phyloP scores from a whole-genome alignment of 1,140 invertebrate genomes.

The Elymnias hypermnestra region DNA sequence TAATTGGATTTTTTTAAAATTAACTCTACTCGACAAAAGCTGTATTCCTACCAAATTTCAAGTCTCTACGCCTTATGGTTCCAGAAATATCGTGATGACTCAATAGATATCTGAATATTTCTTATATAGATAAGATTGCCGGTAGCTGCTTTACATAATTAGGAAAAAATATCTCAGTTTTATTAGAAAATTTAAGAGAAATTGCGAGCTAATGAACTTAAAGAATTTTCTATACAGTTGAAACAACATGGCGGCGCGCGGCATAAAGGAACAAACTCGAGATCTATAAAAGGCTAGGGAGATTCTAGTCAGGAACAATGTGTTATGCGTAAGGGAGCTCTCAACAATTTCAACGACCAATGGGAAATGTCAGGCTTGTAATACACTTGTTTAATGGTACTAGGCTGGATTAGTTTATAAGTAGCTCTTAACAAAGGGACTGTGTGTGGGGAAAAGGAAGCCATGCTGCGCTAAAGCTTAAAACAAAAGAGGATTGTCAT shows the following conservation, averaged over 20 bases:
- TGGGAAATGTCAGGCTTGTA: slow-evolving; percentile 44
- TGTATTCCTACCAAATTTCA: too few species aligned
- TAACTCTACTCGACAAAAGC: too few species aligned
- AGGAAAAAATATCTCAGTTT: too few species aligned
- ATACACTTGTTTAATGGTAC: slow-evolving; percentile 61
- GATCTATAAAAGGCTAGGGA: slow-evolving; percentile 30
- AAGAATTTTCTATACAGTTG: neutral
- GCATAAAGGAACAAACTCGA: slow-evolving; percentile 8
- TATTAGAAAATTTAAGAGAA: neutral
- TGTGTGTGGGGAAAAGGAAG: slow-evolving; percentile 10
- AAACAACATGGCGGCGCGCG: slow-evolving; percentile 9
- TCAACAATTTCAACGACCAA: slow-evolving; percentile 38
- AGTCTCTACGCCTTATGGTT: too few species aligned
- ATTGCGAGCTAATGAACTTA: neutral
- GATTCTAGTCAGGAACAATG: slow-evolving; percentile 33
- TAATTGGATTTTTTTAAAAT: too few species aligned
- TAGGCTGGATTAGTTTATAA: slow-evolving; percentile 65
- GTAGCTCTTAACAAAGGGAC: slow-evolving; percentile 42
- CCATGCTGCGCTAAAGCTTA: neutral
- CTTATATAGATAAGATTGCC: too few species aligned
- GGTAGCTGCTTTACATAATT: too few species aligned
- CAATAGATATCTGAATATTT: too few species aligned
- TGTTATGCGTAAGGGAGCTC: slow-evolving; percentile 22
- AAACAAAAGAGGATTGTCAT: slow-evolving; percentile 2
- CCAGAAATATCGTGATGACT: too few species aligned